Evolutionary conservation across 2,888 invertebrate genomes (phyloP).

Genomic region (Drosophila cognata): DNA sequence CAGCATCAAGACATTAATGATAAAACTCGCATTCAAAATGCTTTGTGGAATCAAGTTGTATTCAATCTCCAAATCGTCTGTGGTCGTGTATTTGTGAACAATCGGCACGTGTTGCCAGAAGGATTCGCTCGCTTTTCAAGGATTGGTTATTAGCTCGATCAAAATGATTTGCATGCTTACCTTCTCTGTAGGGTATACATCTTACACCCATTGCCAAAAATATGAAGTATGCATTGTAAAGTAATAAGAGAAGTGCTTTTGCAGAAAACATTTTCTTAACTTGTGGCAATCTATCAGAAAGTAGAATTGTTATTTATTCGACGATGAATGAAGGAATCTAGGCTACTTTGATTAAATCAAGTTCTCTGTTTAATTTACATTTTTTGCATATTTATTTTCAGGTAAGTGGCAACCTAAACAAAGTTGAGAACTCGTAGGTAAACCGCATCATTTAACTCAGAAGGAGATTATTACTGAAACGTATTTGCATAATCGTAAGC

Average conservation of each 20-base stretch:
- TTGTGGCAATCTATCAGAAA: neutral
- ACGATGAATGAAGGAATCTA: neutral
- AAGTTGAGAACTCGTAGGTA: conserved; percentile 35
- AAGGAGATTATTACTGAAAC: conserved; percentile 21
- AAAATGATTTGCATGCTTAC: conserved; percentile 9
- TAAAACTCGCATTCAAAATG: neutral
- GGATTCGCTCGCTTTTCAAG: neutral
- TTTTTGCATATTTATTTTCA: conserved; percentile 38
- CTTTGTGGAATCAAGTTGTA: neutral
- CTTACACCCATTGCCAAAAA: neutral
- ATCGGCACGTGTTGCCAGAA: conserved; percentile 11
- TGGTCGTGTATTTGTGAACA: neutral
- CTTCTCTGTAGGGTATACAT: neutral
- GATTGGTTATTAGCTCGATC: neutral
- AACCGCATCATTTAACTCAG: conserved; percentile 23
- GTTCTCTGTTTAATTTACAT: neutral
- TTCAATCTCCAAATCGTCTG: neutral
- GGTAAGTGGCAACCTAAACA: conserved; percentile 57
- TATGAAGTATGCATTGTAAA: conserved; percentile 15
- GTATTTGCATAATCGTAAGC: conserved; percentile 54
- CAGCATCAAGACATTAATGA: conserved; percentile 12
- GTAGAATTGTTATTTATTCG: neutral
- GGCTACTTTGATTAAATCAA: neutral
- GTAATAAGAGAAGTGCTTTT: conserved; percentile 5
- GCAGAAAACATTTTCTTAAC: conserved; percentile 10